Evolutionary conservation across 2,888 invertebrate species (phyloP).

Genomic region (Anaspis maculata): DNA sequence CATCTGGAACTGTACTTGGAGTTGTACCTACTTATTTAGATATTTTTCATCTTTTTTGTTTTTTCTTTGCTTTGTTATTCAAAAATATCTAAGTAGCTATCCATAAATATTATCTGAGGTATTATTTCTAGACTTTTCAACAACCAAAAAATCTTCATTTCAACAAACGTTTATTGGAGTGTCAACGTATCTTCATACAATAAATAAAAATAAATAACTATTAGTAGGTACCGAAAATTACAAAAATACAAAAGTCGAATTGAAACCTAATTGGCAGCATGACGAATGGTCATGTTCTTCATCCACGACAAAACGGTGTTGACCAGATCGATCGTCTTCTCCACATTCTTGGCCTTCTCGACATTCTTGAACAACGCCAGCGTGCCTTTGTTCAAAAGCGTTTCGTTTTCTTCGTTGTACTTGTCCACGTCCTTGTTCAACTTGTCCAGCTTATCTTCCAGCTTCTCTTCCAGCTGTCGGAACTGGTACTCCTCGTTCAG

Average conservation of each 20-base stretch:
- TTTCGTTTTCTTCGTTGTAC: constrained; percentile 17
- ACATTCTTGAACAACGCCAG: constrained; percentile 15
- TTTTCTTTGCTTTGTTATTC: no score
- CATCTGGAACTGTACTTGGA: no score
- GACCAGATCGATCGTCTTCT: constrained; percentile 21
- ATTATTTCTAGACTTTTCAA: no score
- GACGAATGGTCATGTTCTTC: constrained; percentile 13
- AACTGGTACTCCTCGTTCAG: constrained; percentile 3
- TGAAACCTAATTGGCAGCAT: background rate
- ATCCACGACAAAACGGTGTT: constrained; percentile 25
- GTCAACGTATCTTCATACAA: no score
- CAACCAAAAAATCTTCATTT: no score
- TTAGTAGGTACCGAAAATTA: background rate
- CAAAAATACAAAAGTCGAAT: background rate
- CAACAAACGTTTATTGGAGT: no score
- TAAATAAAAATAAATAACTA: no score
- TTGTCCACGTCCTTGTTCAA: constrained; percentile 20
- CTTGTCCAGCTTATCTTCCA: constrained; percentile 21
- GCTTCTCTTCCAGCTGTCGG: constrained; percentile 16
- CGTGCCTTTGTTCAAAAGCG: constrained; percentile 20
- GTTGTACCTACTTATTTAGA: no score
- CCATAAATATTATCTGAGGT: no score
- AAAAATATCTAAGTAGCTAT: no score
- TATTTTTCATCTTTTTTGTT: no score
- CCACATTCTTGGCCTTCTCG: constrained; percentile 18